phyloP scores from a whole-genome alignment of 2,888 invertebrate genomes.

The Drosophila mayaguana region DNA sequence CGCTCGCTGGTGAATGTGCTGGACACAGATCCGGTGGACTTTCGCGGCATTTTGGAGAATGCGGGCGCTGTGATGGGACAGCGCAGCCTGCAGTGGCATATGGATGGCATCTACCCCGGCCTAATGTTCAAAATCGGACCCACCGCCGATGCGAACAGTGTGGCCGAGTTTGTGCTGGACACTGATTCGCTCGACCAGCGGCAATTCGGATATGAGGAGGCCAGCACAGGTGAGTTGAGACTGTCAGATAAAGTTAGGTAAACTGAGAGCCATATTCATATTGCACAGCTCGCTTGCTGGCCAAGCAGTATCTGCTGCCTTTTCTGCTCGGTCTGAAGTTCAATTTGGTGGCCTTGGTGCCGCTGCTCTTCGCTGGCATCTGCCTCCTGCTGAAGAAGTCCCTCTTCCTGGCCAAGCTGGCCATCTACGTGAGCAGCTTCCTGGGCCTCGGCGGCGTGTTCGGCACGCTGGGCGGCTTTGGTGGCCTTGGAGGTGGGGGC shows the following conservation, averaged over 20 bases:
- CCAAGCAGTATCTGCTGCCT: conserved; percentile 91
- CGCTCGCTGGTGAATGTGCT: conserved; percentile 89
- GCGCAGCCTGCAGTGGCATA: conserved; percentile 91
- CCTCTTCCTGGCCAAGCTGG: conserved; percentile 90
- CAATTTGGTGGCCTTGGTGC: conserved; percentile 90
- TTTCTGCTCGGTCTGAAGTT: conserved; percentile 92
- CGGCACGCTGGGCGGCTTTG: conserved; percentile 75
- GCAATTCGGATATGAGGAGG: conserved; percentile 84
- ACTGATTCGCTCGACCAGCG: conserved; percentile 85
- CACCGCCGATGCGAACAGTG: conserved; percentile 89
- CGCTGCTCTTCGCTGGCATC: conserved; percentile 89
- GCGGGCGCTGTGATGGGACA: conserved; percentile 89
- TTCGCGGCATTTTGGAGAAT: conserved; percentile 89
- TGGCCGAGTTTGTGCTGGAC: conserved; percentile 91
- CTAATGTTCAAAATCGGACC: conserved; percentile 91
- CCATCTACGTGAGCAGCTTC: conserved; percentile 89
- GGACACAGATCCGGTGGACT: conserved; percentile 91
- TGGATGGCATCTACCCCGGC: conserved; percentile 91
- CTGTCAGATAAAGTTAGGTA: background rate
- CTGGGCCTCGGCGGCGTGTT: conserved; percentile 87
- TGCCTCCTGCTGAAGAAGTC: conserved; percentile 92
- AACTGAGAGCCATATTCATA: background rate
- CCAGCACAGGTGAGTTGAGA: conserved; percentile 78
- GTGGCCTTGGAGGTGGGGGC: conserved; percentile 51
- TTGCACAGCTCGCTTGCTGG: conserved; percentile 90